These are phyloP conservation scores for Tetramorium parvispinum DNA, from an alignment of 1,140 invertebrate genomes.

Conservation along the genomic window DNA sequence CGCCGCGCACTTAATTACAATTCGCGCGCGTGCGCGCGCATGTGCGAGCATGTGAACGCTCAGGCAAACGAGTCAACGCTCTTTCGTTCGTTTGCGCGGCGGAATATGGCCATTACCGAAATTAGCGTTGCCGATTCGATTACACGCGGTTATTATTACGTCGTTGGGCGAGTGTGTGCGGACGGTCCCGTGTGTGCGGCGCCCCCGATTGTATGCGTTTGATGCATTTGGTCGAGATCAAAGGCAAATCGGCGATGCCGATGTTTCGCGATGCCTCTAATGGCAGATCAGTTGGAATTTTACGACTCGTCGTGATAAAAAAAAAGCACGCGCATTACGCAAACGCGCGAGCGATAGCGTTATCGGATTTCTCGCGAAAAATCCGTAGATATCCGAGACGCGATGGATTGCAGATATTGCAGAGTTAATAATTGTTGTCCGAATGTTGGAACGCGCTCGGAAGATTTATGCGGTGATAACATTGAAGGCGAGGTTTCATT, in stretches of 20 bases:
- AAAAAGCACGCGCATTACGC: background rate
- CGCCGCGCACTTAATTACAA: background rate
- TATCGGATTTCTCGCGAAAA: slow-evolving; percentile 10
- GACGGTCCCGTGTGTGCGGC: background rate
- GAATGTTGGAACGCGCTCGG: background rate
- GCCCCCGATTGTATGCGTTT: background rate
- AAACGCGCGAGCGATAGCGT: slow-evolving; percentile 5
- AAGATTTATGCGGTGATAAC: background rate
- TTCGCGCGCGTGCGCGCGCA: background rate
- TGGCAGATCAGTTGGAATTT: slow-evolving; percentile 43
- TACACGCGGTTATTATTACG: slow-evolving; percentile 58
- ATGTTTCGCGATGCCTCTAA: slow-evolving; percentile 1
- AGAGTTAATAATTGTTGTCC: background rate
- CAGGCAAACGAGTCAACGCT: background rate
- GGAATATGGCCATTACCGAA: slow-evolving; percentile 62
- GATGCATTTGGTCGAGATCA: slow-evolving; percentile 30
- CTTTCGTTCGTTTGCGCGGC: slow-evolving; percentile 33
- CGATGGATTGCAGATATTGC: background rate
- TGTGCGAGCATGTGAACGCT: too few species aligned
- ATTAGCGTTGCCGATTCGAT: slow-evolving; percentile 64
- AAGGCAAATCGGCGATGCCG: slow-evolving; percentile 28
- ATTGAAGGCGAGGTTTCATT: background rate
- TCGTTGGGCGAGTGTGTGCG: background rate
- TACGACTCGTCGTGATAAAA: slow-evolving; percentile 16
- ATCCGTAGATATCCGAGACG: background rate